Percentiles rank a stretch among this genome's conserved stretches.
Conservation (phyloP, 2,113 vertebrate species). For the Indicator indicator region DNA sequence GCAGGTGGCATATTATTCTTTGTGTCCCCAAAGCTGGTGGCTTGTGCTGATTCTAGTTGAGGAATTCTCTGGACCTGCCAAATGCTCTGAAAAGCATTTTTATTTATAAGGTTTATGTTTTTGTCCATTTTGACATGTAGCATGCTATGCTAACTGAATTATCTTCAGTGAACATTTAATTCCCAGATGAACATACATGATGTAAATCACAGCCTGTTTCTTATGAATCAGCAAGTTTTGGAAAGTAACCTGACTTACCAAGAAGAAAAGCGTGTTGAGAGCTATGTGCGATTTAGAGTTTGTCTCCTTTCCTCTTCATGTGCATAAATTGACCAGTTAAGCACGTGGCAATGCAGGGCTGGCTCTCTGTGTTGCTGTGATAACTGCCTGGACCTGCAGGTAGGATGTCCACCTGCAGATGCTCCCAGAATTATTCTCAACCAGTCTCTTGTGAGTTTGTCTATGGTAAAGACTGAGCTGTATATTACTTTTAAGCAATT, state of each 20-base stretch:
- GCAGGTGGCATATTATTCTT: not conserved
- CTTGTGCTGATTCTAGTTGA: not conserved
- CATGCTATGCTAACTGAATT: not conserved
- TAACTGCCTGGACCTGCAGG: not conserved
- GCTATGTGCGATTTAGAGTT: not conserved
- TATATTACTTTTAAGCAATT: not conserved
- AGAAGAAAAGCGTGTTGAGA: not conserved
- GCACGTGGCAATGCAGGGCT: fast-evolving
- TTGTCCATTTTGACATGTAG: not conserved
- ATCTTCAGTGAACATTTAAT: not conserved
- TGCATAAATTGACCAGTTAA: not conserved
- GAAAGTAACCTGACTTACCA: not conserved
- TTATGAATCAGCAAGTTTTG: not conserved
- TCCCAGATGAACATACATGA: fast-evolving
- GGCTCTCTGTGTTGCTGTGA: not conserved
- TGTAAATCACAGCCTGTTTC: not conserved
- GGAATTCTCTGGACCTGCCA: not conserved
- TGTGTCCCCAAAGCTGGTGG: fast-evolving
- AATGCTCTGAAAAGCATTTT: not conserved
- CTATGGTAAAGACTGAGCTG: not conserved
- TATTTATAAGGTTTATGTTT: fast-evolving
- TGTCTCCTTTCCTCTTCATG: not conserved
- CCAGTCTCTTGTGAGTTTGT: not conserved
- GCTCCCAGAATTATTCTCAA: not conserved
- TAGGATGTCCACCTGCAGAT: not conserved